phyloP scores from a whole-genome alignment of 2,113 vertebrate genomes.

The Phylloscopus trochiloides region DNA sequence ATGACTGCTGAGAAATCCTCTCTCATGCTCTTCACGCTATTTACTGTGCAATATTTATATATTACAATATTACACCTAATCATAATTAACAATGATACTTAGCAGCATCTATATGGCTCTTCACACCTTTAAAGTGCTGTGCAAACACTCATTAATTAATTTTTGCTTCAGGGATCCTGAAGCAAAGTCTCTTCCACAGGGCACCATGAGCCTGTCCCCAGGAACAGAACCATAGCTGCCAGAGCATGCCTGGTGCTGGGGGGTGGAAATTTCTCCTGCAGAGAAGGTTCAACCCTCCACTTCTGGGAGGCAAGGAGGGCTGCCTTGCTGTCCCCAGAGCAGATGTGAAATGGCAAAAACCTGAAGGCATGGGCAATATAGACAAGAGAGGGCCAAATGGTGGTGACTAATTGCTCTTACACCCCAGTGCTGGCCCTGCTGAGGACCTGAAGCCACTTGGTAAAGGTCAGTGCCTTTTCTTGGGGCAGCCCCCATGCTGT shows the following conservation, averaged over 20 bases:
- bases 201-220: background rate
- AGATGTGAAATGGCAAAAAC: background rate
- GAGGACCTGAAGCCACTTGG: background rate
- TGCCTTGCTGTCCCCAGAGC: background rate
- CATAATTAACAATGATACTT: slow-evolving; percentile 66
- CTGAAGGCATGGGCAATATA: background rate
- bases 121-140: slow-evolving; percentile 64
- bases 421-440: background rate
- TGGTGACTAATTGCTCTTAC: background rate
- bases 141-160: slow-evolving; percentile 65
- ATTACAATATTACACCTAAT: slow-evolving; percentile 61
- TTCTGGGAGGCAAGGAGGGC: background rate
- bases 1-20: background rate
- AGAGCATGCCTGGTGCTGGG: rapidly evolving
- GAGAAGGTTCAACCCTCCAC: background rate
- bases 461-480: background rate
- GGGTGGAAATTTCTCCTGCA: background rate
- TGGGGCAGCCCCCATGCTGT: background rate
- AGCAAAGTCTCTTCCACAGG: background rate
- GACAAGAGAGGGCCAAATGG: background rate
- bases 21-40: background rate
- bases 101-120: slow-evolving; percentile 61
- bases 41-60: slow-evolving; percentile 51
- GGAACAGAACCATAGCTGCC: rapidly evolving
- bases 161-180: slow-evolving; percentile 18